Evolutionary conservation across 2,797 vertebrate genomes (phyloP).

Genomic region (Melanotaenia nigrans): DNA sequence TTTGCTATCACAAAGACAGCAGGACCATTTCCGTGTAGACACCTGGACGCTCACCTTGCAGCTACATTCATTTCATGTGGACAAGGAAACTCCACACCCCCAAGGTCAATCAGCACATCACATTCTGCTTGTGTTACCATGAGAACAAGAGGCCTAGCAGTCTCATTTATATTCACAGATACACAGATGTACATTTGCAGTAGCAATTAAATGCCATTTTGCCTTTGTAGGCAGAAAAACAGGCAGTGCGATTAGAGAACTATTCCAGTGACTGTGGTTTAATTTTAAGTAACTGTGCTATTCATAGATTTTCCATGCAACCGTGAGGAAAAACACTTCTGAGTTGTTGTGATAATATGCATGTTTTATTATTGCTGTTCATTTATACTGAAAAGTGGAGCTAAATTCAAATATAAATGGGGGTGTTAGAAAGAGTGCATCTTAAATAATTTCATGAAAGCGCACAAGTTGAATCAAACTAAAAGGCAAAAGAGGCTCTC

Average conservation of each 20-base stretch:
- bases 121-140: constrained; percentile 80
- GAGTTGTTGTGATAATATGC: constrained; percentile 51
- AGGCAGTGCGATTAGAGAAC: constrained; percentile 46
- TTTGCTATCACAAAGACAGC: constrained; percentile 14
- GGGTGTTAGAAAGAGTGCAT: constrained; percentile 48
- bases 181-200: constrained; percentile 78
- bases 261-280: constrained; percentile 44
- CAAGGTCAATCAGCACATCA: constrained; percentile 78
- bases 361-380: constrained; percentile 56
- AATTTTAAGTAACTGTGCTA: constrained; percentile 41
- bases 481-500: constrained; percentile 58
- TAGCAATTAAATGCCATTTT: constrained; percentile 79
- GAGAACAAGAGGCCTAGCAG: constrained; percentile 76
- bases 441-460: constrained; percentile 68
- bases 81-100: constrained; percentile 59
- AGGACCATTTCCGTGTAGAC: constrained; percentile 18
- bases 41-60: constrained; percentile 47
- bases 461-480: constrained; percentile 64
- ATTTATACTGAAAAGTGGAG: constrained; percentile 37
- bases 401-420: constrained; percentile 52
- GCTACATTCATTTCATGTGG: constrained; percentile 39
- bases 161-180: constrained; percentile 81
- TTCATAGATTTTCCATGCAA: constrained; percentile 57
- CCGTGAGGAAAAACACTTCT: constrained; percentile 41
- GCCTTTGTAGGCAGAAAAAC: constrained; percentile 57